A percentile compares a stretch with the other conserved stretches of the same genome.
Conservation (phyloP, 1,140 invertebrate species). For the Carposina sasakii region DNA sequence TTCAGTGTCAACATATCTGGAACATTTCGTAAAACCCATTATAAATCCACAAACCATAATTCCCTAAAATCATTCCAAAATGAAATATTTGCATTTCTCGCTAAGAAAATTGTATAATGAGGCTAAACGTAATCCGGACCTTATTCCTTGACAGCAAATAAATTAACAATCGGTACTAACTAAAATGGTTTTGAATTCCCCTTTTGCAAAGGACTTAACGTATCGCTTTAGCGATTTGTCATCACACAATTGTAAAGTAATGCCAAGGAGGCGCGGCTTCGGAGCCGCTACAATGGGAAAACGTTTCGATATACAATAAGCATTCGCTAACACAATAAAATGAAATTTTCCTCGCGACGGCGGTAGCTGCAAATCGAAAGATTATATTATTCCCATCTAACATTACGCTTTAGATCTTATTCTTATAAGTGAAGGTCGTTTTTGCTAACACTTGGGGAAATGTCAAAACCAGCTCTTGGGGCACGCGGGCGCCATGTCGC, state of each 20-base stretch:
- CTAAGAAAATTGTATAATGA: conserved; percentile 10
- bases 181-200: conserved; percentile 21
- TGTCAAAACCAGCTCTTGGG: conserved; percentile 24
- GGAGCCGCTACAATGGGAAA: conserved; percentile 48
- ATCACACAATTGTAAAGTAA: conserved; percentile 50
- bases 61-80: no score
- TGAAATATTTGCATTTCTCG: neutral
- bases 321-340: conserved; percentile 62
- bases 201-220: conserved; percentile 36
- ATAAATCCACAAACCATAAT: no score
- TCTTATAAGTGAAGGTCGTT: conserved; percentile 18
- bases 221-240: conserved; percentile 49
- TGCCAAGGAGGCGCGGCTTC: conserved; percentile 34
- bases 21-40: no score
- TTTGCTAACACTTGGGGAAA: conserved; percentile 9
- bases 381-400: conserved; percentile 32
- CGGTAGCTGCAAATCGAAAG: conserved; percentile 35
- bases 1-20: no score
- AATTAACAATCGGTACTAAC: conserved; percentile 23
- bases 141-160: conserved; percentile 14
- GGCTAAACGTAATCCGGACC: conserved; percentile 13
- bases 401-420: conserved; percentile 35
- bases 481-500: conserved; percentile 28
- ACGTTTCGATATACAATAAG: conserved; percentile 57
- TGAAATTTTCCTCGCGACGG: conserved; percentile 50